These are phyloP conservation scores for Mycetomoellerius zeteki DNA, from an alignment of 1,140 invertebrate species.

Conservation along the genomic window DNA sequence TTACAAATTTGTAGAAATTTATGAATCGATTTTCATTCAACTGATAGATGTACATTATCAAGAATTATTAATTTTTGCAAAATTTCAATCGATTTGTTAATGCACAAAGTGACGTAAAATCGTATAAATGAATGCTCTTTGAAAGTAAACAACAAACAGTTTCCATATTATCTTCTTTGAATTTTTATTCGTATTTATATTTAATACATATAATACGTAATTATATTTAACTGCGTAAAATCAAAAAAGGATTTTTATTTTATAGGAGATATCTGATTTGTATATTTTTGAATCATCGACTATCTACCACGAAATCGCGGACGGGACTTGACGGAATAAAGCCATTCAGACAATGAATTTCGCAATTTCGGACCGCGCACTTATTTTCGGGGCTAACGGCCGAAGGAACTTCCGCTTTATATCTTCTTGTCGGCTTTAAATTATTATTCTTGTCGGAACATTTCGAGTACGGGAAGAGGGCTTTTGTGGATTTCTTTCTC, in stretches of 20 bases:
- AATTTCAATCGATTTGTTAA: not conserved
- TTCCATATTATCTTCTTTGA: not conserved
- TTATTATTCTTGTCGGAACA: slow-evolving; percentile 44
- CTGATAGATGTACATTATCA: not conserved
- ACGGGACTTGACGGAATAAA: not conserved
- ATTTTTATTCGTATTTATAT: not conserved
- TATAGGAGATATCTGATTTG: not conserved
- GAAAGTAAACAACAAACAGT: not conserved
- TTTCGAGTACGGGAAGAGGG: not conserved
- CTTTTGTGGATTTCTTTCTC: slow-evolving; percentile 25
- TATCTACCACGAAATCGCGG: not conserved
- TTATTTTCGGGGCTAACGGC: slow-evolving; percentile 29
- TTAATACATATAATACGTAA: not conserved
- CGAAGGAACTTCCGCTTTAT: slow-evolving; percentile 47
- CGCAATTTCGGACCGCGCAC: not conserved
- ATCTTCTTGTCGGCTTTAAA: slow-evolving; percentile 49
- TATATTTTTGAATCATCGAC: not conserved
- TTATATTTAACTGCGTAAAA: not conserved
- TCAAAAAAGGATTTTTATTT: slow-evolving; percentile 1
- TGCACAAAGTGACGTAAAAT: not conserved
- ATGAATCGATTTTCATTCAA: not conserved
- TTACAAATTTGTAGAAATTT: slow-evolving; percentile 13
- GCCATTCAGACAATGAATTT: slow-evolving; percentile 33
- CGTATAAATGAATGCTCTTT: not conserved
- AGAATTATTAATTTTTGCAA: not conserved